A percentile compares a stretch with the other conserved stretches of the same genome.
Conservation (phyloP, 2,888 invertebrate genomes). For the Calameuta idolon region DNA sequence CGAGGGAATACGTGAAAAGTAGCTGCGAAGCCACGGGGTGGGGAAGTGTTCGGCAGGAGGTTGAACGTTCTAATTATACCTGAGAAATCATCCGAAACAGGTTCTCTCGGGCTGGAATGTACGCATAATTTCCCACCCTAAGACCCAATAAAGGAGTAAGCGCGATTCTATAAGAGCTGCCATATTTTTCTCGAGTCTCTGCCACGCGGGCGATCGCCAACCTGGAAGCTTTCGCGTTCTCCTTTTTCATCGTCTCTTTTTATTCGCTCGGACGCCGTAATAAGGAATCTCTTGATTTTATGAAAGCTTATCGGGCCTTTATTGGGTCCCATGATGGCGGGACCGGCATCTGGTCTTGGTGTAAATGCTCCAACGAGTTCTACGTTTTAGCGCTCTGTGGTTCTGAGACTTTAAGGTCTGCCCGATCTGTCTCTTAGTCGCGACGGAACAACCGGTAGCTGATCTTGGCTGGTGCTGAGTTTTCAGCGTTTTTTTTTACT, state of each 20-base stretch:
- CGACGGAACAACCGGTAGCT: too few species aligned
- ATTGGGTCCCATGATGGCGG: neutral
- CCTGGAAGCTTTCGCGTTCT: too few species aligned
- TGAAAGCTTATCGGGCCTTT: constrained; percentile 40
- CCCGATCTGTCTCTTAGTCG: too few species aligned
- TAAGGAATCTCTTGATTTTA: constrained; percentile 58
- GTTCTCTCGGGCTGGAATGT: constrained; percentile 60
- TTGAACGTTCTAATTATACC: constrained; percentile 62
- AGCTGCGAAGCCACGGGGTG: too few species aligned
- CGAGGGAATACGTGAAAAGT: too few species aligned
- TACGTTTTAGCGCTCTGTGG: neutral
- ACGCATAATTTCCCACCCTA: constrained; percentile 61
- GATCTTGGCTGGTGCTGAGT: too few species aligned
- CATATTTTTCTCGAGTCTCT: constrained; percentile 51
- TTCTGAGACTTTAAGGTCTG: too few species aligned
- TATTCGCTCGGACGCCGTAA: constrained; percentile 27
- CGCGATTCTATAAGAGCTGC: constrained; percentile 5
- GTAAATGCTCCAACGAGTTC: neutral
- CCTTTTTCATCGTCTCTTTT: too few species aligned
- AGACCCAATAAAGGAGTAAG: constrained; percentile 57
- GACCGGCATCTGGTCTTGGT: too few species aligned
- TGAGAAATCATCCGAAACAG: constrained; percentile 59
- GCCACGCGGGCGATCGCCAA: constrained; percentile 15
- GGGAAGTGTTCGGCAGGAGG: constrained; percentile 8
- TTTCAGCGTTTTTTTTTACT: too few species aligned